phyloP scores from a whole-genome alignment of 1,140 invertebrate genomes.

The Eupeodes corollae region DNA sequence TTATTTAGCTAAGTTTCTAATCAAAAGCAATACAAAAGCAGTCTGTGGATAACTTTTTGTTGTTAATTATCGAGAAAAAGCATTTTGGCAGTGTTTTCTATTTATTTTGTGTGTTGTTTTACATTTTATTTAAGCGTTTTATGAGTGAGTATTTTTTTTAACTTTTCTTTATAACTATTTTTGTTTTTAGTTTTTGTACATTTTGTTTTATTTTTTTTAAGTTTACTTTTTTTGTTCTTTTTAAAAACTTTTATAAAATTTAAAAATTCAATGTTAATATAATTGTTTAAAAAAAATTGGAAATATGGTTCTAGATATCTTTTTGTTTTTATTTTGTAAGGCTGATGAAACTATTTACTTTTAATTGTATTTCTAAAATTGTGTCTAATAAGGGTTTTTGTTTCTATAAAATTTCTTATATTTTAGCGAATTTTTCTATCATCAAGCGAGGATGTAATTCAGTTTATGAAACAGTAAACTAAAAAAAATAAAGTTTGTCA shows the following conservation, averaged over 20 bases:
- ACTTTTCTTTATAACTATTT: slow-evolving; percentile 8
- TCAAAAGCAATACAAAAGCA: no score
- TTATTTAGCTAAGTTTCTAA: no score
- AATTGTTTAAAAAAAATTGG: slow-evolving; percentile 11
- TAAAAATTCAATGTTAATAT: slow-evolving; percentile 4
- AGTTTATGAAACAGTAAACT: no score
- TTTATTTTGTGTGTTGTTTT: no score
- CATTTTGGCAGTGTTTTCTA: not conserved
- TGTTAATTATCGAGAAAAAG: not conserved
- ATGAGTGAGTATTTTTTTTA: slow-evolving; percentile 8
- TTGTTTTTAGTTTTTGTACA: not conserved
- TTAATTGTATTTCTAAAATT: slow-evolving; percentile 20
- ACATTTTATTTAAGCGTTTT: not conserved
- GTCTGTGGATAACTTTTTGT: no score
- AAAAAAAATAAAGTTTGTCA: no score
- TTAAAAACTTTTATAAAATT: slow-evolving; percentile 7
- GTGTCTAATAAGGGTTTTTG: slow-evolving; percentile 28
- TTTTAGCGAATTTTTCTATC: not conserved
- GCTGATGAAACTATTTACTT: slow-evolving; percentile 14
- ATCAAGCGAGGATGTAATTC: no score
- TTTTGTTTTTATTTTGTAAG: slow-evolving; percentile 8
- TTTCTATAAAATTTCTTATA: slow-evolving; percentile 16
- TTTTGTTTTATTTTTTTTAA: slow-evolving; percentile 1
- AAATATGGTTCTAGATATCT: not conserved
- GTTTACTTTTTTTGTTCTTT: slow-evolving; percentile 8